Conservation (phyloP, 2,113 vertebrate genomes). For the Pelodiscus sinensis region DNA sequence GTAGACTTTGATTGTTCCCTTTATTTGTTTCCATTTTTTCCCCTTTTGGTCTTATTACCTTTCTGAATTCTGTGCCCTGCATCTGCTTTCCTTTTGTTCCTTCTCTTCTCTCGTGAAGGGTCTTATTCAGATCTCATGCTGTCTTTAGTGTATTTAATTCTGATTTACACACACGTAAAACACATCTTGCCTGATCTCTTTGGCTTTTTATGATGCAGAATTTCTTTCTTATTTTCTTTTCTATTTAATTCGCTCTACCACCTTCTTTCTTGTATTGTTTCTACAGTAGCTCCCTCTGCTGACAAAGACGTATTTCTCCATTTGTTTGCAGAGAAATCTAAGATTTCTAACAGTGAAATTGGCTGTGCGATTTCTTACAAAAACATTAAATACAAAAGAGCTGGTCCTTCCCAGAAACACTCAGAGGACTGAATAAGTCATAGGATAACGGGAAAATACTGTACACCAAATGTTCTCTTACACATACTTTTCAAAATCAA, state of each 20-base stretch:
- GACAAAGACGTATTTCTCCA: not conserved
- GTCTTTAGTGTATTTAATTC: not conserved
- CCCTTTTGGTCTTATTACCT: constrained; percentile 50
- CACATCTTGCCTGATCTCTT: constrained; percentile 52
- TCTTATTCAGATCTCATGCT: not conserved
- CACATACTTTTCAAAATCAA: not conserved
- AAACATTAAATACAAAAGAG: not conserved
- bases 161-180: not conserved
- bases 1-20: constrained; percentile 25
- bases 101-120: constrained; percentile 4
- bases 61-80: constrained; percentile 33
- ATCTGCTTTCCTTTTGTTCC: not conserved
- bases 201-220: constrained; percentile 45
- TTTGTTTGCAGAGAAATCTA: constrained; percentile 23
- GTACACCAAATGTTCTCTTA: not conserved
- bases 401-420: not conserved
- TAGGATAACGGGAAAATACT: not conserved
- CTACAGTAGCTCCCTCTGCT: constrained; percentile 55
- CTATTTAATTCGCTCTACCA: not conserved
- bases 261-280: constrained; percentile 14
- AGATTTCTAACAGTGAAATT: not conserved
- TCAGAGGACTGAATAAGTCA: not conserved
- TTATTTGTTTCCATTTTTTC: constrained; percentile 39
- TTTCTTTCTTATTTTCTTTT: constrained; percentile 30
- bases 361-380: not conserved